These are phyloP conservation scores for Adelognathus sp. DNA, from an alignment of 2,888 invertebrate genomes.

Conservation along the genomic window DNA sequence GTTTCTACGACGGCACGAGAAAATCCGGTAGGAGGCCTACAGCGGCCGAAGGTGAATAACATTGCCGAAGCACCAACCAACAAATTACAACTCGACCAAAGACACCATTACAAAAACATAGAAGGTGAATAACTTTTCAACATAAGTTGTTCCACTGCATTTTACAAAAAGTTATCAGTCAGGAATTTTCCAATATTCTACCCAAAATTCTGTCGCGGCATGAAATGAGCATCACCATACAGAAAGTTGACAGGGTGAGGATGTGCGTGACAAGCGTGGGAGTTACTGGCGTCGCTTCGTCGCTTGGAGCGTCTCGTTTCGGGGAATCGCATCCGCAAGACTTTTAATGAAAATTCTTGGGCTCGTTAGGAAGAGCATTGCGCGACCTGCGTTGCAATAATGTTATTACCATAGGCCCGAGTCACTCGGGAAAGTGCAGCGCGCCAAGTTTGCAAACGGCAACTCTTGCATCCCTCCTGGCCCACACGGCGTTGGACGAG, in stretches of 20 bases:
- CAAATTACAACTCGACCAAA: too few species aligned
- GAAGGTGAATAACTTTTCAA: too few species aligned
- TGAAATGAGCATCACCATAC: neutral
- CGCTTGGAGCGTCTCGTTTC: neutral
- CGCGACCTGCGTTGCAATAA: conserved; percentile 41
- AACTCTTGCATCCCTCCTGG: conserved; percentile 3
- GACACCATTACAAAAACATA: too few species aligned
- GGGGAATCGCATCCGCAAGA: conserved; percentile 17
- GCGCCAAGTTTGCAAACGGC: conserved; percentile 45
- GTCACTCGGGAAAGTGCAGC: conserved; percentile 46
- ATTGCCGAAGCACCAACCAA: too few species aligned
- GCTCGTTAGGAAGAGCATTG: conserved; percentile 42
- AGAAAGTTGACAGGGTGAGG: neutral
- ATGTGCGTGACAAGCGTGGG: neutral
- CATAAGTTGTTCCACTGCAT: too few species aligned
- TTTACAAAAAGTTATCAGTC: too few species aligned
- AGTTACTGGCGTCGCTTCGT: neutral
- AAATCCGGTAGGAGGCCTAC: too few species aligned
- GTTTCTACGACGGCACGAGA: too few species aligned
- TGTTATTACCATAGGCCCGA: conserved; percentile 52
- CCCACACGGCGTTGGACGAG: neutral
- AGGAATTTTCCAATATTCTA: neutral
- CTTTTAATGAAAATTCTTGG: conserved; percentile 53
- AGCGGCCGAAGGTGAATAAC: too few species aligned
- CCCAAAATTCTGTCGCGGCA: neutral